These are phyloP conservation scores for Pelecanoides urinatrix DNA, from an alignment of 2,113 vertebrate genomes.

Conservation along the genomic window DNA sequence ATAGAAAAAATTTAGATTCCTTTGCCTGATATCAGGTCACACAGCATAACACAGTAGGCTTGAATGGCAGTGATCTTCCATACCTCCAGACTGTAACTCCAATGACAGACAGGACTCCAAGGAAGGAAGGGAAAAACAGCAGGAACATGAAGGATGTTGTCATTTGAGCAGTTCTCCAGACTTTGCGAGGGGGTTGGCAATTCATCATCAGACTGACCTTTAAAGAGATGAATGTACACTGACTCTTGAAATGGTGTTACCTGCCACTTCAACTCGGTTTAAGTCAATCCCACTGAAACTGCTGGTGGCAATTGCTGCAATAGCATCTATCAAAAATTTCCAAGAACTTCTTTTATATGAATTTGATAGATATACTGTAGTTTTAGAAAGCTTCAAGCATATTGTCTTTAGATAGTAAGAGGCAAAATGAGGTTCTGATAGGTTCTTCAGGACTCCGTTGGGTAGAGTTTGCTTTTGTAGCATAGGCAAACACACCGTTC, in stretches of 20 bases:
- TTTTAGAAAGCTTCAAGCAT: not conserved
- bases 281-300: not conserved
- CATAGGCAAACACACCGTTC: fast-evolving
- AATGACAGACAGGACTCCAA: slow-evolving; percentile 80
- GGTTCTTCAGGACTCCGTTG: not conserved
- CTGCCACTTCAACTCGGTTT: not conserved
- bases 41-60: not conserved
- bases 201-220: slow-evolving; percentile 91
- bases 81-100: slow-evolving; percentile 91
- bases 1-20: not conserved
- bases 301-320: not conserved
- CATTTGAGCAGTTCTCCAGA: slow-evolving; percentile 91
- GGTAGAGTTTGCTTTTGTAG: not conserved
- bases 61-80: not conserved
- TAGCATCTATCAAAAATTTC: not conserved
- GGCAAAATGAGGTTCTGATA: not conserved
- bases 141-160: slow-evolving; percentile 87
- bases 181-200: slow-evolving; percentile 87
- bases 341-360: not conserved
- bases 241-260: not conserved
- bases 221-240: not conserved
- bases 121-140: slow-evolving; percentile 90
- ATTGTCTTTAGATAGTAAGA: not conserved
- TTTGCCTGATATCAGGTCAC: not conserved
- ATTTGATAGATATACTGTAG: not conserved